phyloP scores from a whole-genome alignment of 53 echinoderm and acorn worm species.

The Actinopyga echinites region DNA sequence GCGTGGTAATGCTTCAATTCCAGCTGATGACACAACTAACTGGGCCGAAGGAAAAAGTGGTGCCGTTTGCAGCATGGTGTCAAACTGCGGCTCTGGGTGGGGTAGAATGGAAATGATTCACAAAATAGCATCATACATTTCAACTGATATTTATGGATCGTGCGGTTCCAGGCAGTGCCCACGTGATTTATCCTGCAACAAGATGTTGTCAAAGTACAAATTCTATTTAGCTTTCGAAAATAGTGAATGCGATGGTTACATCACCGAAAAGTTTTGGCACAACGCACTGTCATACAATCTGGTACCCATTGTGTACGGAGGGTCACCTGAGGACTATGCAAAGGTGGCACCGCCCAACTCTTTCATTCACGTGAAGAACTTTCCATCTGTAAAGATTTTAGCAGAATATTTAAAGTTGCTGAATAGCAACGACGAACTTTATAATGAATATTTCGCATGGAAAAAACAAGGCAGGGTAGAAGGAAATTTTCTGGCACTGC shows the following conservation, averaged over 20 bases:
- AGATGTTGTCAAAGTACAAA: slow-evolving; percentile 26
- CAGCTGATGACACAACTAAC: not conserved
- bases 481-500: not conserved
- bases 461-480: slow-evolving; percentile 7
- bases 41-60: not conserved
- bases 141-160: slow-evolving; percentile 10
- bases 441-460: slow-evolving; percentile 41
- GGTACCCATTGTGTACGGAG: slow-evolving; percentile 34
- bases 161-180: not conserved
- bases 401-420: slow-evolving; percentile 1
- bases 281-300: slow-evolving; percentile 5
- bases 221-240: slow-evolving; percentile 41
- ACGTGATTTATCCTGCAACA: not conserved
- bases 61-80: slow-evolving; percentile 6
- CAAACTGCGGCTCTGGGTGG: not conserved
- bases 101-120: slow-evolving; percentile 11
- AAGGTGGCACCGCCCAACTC: slow-evolving; percentile 34
- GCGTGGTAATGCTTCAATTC: not conserved
- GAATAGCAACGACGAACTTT: slow-evolving; percentile 5
- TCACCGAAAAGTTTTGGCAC: slow-evolving; percentile 47
- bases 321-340: not conserved
- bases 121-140: not conserved
- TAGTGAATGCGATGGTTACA: slow-evolving; percentile 23
- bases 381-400: slow-evolving; percentile 4
- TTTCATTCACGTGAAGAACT: slow-evolving; percentile 17